These are phyloP conservation scores for Cacajao melanocephalus DNA, from an alignment of 2,797 vertebrate genomes.

Conservation along the genomic window DNA sequence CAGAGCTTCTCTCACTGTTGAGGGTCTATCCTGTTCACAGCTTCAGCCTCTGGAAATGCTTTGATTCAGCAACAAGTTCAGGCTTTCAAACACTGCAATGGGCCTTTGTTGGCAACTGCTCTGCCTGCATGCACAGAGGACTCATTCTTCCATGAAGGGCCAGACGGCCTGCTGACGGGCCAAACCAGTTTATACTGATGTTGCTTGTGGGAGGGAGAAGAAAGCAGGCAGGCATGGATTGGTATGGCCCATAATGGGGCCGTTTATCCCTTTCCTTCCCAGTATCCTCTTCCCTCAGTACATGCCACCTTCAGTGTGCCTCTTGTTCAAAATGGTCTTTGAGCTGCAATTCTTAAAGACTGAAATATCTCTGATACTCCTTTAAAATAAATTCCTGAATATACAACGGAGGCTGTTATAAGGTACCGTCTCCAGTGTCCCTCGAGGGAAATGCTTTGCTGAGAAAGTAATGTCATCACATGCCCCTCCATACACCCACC, in stretches of 20 bases:
- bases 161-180: slow-evolving; percentile 63
- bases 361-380: slow-evolving; percentile 55
- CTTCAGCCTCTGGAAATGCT: slow-evolving; percentile 69
- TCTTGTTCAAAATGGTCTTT: background rate
- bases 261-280: slow-evolving; percentile 58
- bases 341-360: background rate
- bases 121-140: slow-evolving; percentile 63
- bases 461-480: slow-evolving; percentile 67
- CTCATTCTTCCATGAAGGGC: slow-evolving; percentile 66
- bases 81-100: slow-evolving; percentile 57
- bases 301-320: background rate
- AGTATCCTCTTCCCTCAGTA: background rate
- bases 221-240: background rate
- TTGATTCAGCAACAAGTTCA: slow-evolving; percentile 65
- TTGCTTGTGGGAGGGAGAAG: slow-evolving; percentile 46
- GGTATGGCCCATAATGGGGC: background rate
- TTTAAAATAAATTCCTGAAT: slow-evolving; percentile 65
- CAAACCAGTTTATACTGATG: slow-evolving; percentile 63
- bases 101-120: slow-evolving; percentile 70
- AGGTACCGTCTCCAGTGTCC: slow-evolving; percentile 57
- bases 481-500: slow-evolving; percentile 57
- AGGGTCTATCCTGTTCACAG: slow-evolving; percentile 67
- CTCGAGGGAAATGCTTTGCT: slow-evolving; percentile 74
- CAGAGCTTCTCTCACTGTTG: slow-evolving; percentile 47
- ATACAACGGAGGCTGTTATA: slow-evolving; percentile 57